Evolutionary conservation across 2,113 vertebrate species (phyloP), one percentile per base, ranked within the genome.

Genomic region (Hypocryptadius cinnamomeus): DNA sequence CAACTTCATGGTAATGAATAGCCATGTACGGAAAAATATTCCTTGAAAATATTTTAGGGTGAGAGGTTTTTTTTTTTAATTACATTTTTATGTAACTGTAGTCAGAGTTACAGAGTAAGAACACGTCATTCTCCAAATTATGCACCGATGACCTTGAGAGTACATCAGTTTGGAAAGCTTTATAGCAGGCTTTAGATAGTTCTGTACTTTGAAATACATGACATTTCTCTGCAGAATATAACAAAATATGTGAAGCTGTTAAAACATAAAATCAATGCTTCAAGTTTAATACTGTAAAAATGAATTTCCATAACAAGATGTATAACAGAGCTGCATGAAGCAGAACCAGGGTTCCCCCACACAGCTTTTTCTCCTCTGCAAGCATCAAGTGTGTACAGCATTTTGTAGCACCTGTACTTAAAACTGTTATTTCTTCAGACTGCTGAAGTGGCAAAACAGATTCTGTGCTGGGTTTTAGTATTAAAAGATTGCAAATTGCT

Each of bases 111-210:
- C 86, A 90, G 94, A 95, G 63, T 86, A 84, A 92, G 90, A 95
- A 86, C 77, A 94, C 47, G 93, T 96, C 89, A 53, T 77, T 95
- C 79, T 93, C 83, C 88, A 92, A 96, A 96, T 96, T 95, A 94
- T 96, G 48, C 87, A 84, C 65, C 15, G 6, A 90, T 97, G 96
- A 97, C 98, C 97, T 98, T 98, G 97, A 95, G 89, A 96, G 81
- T 95, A 76, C 95, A 95, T 97, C 91, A 87, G 31, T 87, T 90
- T 94, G 89, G 90, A 96, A 96, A 45, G 82, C 53, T 97, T 97
- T 96, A 96, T 44, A 94, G 87, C 87, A 51, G 23, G 45, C 77
- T 95, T 96, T 95, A 95, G 96, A 94, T 88, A 96, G 91, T 87
- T 77, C 78, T 94, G 53, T 94, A 92, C 97, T 95, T 97, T 96